Conservation (phyloP, 2,797 vertebrate species). For the Limosa lapponica region DNA sequence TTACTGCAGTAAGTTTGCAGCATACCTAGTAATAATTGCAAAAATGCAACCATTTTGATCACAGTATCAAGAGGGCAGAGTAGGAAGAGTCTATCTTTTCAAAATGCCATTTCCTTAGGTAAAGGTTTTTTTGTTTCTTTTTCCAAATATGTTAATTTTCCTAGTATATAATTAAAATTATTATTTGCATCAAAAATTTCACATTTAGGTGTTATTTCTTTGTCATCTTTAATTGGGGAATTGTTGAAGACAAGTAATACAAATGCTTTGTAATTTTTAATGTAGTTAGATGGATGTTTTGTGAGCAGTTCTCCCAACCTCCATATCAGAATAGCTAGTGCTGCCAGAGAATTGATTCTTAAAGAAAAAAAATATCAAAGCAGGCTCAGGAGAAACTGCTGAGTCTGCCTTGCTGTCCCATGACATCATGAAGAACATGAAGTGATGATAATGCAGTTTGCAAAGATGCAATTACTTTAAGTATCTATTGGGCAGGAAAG, state of each 20-base stretch:
- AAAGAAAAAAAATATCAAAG: background rate
- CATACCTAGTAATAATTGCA: background rate
- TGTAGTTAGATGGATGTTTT: background rate
- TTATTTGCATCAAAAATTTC: background rate
- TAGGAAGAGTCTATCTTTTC: background rate
- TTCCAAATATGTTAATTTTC: background rate
- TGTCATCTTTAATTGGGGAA: background rate
- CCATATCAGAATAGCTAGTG: background rate
- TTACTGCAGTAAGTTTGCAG: background rate
- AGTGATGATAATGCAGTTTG: constrained; percentile 90
- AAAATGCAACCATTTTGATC: background rate
- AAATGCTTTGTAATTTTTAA: background rate
- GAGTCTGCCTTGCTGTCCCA: constrained; percentile 71
- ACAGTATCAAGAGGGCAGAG: background rate
- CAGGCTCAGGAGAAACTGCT: constrained; percentile 69
- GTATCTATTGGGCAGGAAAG: constrained; percentile 83
- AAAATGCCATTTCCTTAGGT: background rate
- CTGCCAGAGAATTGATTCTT: constrained; percentile 22
- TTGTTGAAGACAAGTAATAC: background rate
- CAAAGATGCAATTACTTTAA: constrained; percentile 93
- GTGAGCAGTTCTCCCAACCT: background rate
- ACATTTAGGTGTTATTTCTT: background rate
- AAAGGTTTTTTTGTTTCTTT: background rate
- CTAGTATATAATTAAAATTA: background rate
- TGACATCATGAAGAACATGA: constrained; percentile 83